Base-by-base conservation (phyloP, 2,113 vertebrate species). In the Zosterops japonicus region DNA sequence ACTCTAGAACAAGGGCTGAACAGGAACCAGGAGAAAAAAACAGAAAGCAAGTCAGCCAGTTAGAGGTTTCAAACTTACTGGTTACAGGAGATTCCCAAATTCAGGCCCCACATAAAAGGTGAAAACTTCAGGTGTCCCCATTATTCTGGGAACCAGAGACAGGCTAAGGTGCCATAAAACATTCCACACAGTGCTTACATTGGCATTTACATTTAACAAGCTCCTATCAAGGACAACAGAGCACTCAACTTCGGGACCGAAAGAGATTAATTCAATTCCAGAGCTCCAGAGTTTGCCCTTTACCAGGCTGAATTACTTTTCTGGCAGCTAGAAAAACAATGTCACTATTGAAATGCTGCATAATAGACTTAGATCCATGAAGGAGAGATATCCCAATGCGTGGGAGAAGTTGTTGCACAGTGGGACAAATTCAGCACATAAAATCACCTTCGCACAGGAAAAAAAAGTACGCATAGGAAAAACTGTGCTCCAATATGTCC, bases 271-370 rank as follows among this genome's bases (percentile, higher is more conserved):
- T 59, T 27, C 25, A 17, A 2, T 80, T 64, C 50, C 59, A 64
- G 23, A 60, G 27, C 14, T 56, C 59, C 64, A 80, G 78, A 56
- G 19, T 55, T 80, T 63, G 35, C 11, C 25, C 20, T 53, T 53
- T 70, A 49, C 33, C 39, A 72, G 49, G 63, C 18, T 83, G 44
- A 83, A 68, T 17, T 52, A 77, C 8, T 12, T 39, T 11, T 39
- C 39, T 2, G 9, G 41, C 59, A 69, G 68, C 33, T 77, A 61
- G 49, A 83, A 72, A 36, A 21, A 75, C 0, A 4, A 21, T 0
- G 1, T 23, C 12, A n/a, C 31, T 0, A 0, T 8, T 64, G 28
- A 84, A 81, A 41, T 64, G 18, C 33, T 72, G 24, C 13, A 18
- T 74, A 74, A 50, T 25, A 81, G 25, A 53, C 24, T 11, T 21